Evolutionary conservation across 2,888 invertebrate species (phyloP).

Genomic region (Xanthorhoe spadicearia): DNA sequence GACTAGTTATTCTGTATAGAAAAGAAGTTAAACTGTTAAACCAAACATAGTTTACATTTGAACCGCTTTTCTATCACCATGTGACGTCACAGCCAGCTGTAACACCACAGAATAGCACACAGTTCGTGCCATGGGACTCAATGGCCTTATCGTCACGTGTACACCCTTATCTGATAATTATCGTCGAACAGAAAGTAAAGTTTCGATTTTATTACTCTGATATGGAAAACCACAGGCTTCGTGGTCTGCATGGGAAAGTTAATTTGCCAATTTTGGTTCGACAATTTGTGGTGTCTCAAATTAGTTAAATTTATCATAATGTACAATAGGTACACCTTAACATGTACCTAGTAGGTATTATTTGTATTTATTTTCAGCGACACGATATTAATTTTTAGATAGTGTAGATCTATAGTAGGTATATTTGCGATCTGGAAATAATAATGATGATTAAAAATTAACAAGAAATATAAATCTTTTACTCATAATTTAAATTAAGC

Average conservation of each 20-base stretch:
- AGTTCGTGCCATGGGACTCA: constrained; percentile 24
- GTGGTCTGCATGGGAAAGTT: not conserved
- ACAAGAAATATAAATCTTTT: no score
- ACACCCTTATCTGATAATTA: constrained; percentile 19
- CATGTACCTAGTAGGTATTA: no score
- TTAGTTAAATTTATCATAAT: no score
- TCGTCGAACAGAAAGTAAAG: constrained; percentile 13
- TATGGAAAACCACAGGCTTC: not conserved
- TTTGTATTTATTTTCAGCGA: no score
- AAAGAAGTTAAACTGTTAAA: not conserved
- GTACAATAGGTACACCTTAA: no score
- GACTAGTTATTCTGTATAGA: no score
- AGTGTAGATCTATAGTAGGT: no score
- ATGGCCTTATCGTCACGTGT: constrained; percentile 32
- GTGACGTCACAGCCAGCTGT: constrained; percentile 32
- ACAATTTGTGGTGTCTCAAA: no score
- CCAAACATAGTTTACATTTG: not conserved
- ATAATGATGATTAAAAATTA: no score
- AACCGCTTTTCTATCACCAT: not conserved
- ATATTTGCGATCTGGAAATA: no score
- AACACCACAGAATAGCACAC: constrained; percentile 23
- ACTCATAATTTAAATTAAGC: no score
- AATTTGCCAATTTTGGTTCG: not conserved
- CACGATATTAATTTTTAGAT: no score
- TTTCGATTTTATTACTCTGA: not conserved